These are phyloP conservation scores for Scaptodrosophila latifasciaeformis DNA, from an alignment of 2,888 invertebrate genomes.

Conservation along the genomic window DNA sequence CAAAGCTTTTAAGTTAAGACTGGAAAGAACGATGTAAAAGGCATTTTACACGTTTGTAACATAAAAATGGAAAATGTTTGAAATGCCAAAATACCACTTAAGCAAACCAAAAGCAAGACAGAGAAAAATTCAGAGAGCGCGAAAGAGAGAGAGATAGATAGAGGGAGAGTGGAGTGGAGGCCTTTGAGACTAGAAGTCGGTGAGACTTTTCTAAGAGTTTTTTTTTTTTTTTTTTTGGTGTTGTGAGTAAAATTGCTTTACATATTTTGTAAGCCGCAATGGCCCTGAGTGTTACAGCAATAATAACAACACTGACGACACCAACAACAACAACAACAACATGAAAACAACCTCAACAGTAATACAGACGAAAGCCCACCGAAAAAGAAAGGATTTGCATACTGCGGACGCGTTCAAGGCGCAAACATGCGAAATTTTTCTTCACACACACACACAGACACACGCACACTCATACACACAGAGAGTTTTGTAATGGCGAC, in stretches of 20 bases:
- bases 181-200: too few species aligned
- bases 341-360: constrained; percentile 1
- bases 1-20: neutral
- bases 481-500: constrained; percentile 32
- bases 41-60: constrained; percentile 3
- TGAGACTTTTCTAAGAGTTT: too few species aligned
- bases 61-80: constrained; percentile 27
- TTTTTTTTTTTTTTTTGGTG: too few species aligned
- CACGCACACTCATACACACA: too few species aligned
- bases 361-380: neutral
- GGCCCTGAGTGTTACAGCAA: constrained; percentile 6
- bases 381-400: constrained; percentile 16
- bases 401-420: constrained; percentile 7
- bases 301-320: neutral
- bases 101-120: constrained; percentile 12
- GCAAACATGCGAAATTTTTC: constrained; percentile 11
- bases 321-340: constrained; percentile 7
- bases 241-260: constrained; percentile 13
- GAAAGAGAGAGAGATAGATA: neutral
- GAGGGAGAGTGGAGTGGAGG: too few species aligned
- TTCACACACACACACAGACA: neutral
- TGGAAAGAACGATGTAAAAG: neutral
- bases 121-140: constrained; percentile 24
- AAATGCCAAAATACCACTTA: constrained; percentile 62
- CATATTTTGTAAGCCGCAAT: neutral